phyloP scores from a whole-genome alignment of 2,888 invertebrate genomes.

The Xylota sylvarum region DNA sequence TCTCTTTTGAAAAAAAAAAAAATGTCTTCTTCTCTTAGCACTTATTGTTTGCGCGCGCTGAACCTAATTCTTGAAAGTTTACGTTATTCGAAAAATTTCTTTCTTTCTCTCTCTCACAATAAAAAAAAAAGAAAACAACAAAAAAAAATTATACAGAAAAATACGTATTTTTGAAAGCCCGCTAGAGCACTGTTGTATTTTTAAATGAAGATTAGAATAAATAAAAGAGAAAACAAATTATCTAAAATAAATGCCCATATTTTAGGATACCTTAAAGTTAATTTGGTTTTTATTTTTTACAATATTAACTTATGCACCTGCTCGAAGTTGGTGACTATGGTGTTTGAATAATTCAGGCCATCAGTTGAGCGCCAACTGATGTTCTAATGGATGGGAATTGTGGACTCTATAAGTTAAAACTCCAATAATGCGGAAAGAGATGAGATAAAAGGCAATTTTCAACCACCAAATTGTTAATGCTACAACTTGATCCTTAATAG shows the following conservation, averaged over 20 bases:
- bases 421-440: no score
- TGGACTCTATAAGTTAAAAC: no score
- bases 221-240: constrained; percentile 27
- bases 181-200: constrained; percentile 67
- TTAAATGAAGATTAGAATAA: constrained; percentile 50
- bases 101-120: neutral
- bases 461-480: no score
- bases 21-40: constrained; percentile 45
- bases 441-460: no score
- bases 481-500: no score
- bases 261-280: constrained; percentile 63
- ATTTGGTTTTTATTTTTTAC: constrained; percentile 6
- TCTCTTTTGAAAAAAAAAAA: constrained; percentile 20
- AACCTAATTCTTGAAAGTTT: constrained; percentile 32
- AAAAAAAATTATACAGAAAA: constrained; percentile 10
- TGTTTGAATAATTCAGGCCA: no score
- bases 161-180: constrained; percentile 59
- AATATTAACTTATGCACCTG: no score
- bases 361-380: no score
- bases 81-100: constrained; percentile 32
- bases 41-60: constrained; percentile 45
- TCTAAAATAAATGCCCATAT: constrained; percentile 69
- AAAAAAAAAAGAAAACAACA: neutral
- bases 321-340: no score
- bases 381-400: no score